These are phyloP conservation scores for Anthrax anthrax DNA, from an alignment of 2,888 invertebrate genomes.

Conservation along the genomic window DNA sequence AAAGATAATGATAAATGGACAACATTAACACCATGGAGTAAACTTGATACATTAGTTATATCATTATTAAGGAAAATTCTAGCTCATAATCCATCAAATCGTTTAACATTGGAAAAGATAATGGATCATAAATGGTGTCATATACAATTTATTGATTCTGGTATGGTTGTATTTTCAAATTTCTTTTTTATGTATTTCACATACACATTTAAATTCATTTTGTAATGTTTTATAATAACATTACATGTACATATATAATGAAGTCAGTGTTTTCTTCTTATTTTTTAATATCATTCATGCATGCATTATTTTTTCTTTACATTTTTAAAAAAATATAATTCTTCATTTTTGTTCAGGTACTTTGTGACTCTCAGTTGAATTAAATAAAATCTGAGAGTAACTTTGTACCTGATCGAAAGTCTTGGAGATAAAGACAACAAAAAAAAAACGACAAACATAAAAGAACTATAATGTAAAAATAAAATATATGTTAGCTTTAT, in stretches of 20 bases:
- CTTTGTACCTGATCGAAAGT: slow-evolving; percentile 31
- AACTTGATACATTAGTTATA: slow-evolving; percentile 59
- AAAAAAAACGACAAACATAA: too few species aligned
- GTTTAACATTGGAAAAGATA: slow-evolving; percentile 54
- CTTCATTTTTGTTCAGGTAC: slow-evolving; percentile 53
- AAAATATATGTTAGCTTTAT: neutral
- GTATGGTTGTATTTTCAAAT: slow-evolving; percentile 23
- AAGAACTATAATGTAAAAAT: too few species aligned
- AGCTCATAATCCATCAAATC: slow-evolving; percentile 45
- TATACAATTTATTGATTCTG: slow-evolving; percentile 31
- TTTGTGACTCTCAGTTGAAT: slow-evolving; percentile 68
- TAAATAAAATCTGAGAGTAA: slow-evolving; percentile 28
- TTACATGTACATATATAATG: too few species aligned
- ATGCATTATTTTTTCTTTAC: neutral
- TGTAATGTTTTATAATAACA: too few species aligned
- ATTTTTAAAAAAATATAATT: too few species aligned
- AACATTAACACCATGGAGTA: slow-evolving; percentile 61
- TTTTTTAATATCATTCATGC: too few species aligned
- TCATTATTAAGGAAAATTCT: slow-evolving; percentile 65
- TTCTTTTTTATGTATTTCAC: neutral
- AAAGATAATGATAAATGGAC: slow-evolving; percentile 49
- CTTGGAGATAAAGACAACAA: slow-evolving; percentile 4
- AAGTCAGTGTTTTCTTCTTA: too few species aligned
- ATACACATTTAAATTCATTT: too few species aligned
- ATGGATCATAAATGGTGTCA: slow-evolving; percentile 62